These are phyloP conservation scores for Sciaenops ocellatus DNA, from an alignment of 2,797 vertebrate species.

Conservation along the genomic window DNA sequence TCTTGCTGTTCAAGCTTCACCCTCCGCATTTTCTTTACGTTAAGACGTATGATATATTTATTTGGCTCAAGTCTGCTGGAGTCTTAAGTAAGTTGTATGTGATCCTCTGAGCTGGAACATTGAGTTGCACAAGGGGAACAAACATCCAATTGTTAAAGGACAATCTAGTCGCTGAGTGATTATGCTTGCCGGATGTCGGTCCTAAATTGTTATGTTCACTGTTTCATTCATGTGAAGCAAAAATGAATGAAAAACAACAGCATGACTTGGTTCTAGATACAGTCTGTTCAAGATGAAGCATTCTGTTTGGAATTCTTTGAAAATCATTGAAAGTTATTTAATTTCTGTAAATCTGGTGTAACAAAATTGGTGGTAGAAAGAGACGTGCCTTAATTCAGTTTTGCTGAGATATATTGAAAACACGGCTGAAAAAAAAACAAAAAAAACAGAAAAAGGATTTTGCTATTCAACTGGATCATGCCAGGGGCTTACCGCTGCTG, in stretches of 20 bases:
- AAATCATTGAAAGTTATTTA: neutral
- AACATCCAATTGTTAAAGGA: neutral
- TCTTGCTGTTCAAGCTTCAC: no score
- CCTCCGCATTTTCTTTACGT: no score
- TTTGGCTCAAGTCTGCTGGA: no score
- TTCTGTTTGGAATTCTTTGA: neutral
- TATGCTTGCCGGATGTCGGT: neutral
- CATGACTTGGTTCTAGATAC: neutral
- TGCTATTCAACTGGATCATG: slow-evolving; percentile 1
- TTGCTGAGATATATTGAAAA: neutral
- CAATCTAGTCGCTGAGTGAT: neutral
- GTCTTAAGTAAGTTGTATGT: neutral
- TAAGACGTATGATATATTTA: no score
- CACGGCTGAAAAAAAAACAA: no score
- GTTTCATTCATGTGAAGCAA: neutral
- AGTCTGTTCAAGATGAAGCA: neutral
- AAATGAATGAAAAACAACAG: neutral
- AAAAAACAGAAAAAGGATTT: slow-evolving; percentile 22
- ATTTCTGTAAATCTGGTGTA: neutral
- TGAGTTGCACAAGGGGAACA: neutral
- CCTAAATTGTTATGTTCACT: no score
- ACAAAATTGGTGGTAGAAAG: neutral
- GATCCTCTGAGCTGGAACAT: neutral
- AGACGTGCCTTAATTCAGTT: neutral
- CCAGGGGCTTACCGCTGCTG: neutral